Evolutionary conservation across 2,797 vertebrate genomes (phyloP), one percentile per base, ranked within the genome.

Genomic region (Coregonus suidteri): DNA sequence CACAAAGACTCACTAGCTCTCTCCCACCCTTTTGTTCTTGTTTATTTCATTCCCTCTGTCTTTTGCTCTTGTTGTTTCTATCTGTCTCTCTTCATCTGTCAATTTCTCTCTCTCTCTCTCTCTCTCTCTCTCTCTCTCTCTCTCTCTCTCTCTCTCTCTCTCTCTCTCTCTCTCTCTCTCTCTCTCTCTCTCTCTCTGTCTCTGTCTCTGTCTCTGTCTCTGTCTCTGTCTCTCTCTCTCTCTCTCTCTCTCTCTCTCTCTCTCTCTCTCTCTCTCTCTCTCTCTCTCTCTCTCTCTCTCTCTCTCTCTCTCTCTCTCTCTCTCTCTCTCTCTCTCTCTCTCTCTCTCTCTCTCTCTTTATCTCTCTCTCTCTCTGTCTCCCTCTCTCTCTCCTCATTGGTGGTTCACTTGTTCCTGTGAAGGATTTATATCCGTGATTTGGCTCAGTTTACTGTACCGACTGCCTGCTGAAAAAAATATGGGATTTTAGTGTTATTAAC

Each of bases 61-160:
- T 54, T 65, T 34, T 20, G 9, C 59, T 11, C 35, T 25, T n/a
- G 1, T 30, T 66, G 6, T 31, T 13, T 66, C 14, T 34, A 34
- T 34, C 31, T 3, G 31, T 34, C 31, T 34, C 31, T 34, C 31
- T 34, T 3, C 31, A 34, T 34, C 31, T 34, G 25, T 25, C 25
- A 25, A 25, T 25, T 34, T 34, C 31, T 34, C 31, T 34, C 31
- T 3, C 31, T 34, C 31, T 34, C 41, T 47, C 2, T 15, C 59
- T 70, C 31, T 41, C 67, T 52, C 14, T 62, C 67, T 34, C 69
- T 2, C 66, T 64, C 69, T 71, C 69, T 54, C 56, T 31, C 65
- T 47, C 41, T 74, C 67, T 56, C 6, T 20, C 20, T 54, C 69
- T 31, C 70, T 37, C 34, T 20, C 16, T 41, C 20, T 54, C 25